Percentiles rank a stretch among this genome's conserved stretches.
phyloP scores from a whole-genome alignment of 2,113 vertebrate genomes.

The Scomber japonicus region DNA sequence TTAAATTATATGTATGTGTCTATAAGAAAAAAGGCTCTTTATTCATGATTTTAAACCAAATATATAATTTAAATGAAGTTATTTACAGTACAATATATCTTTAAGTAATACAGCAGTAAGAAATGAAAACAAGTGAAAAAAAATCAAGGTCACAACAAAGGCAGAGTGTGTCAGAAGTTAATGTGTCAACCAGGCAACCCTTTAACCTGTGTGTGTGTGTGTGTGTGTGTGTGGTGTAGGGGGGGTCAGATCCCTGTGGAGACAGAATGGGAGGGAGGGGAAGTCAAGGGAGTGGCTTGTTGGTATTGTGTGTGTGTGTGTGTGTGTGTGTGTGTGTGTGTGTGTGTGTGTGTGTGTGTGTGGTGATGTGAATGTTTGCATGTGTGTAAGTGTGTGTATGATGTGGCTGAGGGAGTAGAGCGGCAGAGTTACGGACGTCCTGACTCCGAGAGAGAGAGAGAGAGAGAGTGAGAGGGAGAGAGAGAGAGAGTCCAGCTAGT shows the following conservation, averaged over 20 bases:
- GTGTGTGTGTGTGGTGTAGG: slow-evolving; percentile 34
- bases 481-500: slow-evolving; percentile 40
- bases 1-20: slow-evolving; percentile 66
- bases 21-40: slow-evolving; percentile 17
- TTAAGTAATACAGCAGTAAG: neutral
- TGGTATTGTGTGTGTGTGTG: slow-evolving; percentile 50
- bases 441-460: slow-evolving; percentile 68
- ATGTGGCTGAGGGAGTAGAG: slow-evolving; percentile 75
- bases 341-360: slow-evolving; percentile 46
- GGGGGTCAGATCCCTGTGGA: slow-evolving; percentile 65
- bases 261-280: slow-evolving; percentile 75
- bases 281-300: slow-evolving; percentile 78
- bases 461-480: slow-evolving; percentile 45
- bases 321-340: slow-evolving; percentile 39
- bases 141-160: slow-evolving; percentile 53
- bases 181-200: slow-evolving; percentile 74
- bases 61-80: neutral
- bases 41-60: neutral
- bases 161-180: slow-evolving; percentile 69
- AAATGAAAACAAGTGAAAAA: neutral
- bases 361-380: slow-evolving; percentile 4
- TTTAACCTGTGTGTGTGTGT: slow-evolving; percentile 61
- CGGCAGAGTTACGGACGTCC: slow-evolving; percentile 69
- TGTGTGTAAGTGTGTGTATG: slow-evolving; percentile 48
- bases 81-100: neutral